A percentile compares a stretch with the other conserved stretches of the same genome.
Conservation (phyloP, 2,797 vertebrate species). For the Artibeus lituratus region DNA sequence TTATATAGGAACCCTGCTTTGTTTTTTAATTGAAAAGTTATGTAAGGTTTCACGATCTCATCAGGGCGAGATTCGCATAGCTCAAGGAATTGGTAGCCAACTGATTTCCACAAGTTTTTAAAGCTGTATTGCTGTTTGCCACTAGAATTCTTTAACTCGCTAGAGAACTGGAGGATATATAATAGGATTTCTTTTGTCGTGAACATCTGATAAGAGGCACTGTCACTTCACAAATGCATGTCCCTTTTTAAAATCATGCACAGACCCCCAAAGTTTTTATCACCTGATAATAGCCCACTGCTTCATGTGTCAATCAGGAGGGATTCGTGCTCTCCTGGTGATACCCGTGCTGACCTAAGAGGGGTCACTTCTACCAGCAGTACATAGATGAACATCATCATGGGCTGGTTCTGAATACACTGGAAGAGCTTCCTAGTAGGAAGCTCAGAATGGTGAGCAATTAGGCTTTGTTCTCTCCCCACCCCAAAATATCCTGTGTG, state of each 20-base stretch:
- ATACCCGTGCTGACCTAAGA: background rate
- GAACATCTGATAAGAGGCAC: background rate
- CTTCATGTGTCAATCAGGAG: background rate
- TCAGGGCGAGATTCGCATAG: background rate
- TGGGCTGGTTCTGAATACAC: background rate
- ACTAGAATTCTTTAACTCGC: background rate
- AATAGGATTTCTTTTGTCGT: background rate
- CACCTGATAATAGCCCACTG: background rate
- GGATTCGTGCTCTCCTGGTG: background rate
- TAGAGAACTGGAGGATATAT: background rate
- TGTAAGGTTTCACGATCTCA: background rate
- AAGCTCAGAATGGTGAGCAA: background rate
- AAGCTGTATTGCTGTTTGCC: background rate
- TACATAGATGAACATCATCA: background rate
- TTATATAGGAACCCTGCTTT: background rate
- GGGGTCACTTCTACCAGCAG: background rate
- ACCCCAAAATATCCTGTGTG: background rate
- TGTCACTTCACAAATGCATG: background rate
- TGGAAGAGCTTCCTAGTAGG: background rate
- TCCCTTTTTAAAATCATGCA: background rate
- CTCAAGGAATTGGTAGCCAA: background rate
- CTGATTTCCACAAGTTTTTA: background rate
- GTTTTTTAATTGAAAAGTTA: constrained; percentile 5
- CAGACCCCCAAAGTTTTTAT: background rate
- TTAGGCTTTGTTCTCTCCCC: background rate